Conservation (phyloP, 2,888 invertebrate genomes). For the Hirtodrosophila alboralis region DNA sequence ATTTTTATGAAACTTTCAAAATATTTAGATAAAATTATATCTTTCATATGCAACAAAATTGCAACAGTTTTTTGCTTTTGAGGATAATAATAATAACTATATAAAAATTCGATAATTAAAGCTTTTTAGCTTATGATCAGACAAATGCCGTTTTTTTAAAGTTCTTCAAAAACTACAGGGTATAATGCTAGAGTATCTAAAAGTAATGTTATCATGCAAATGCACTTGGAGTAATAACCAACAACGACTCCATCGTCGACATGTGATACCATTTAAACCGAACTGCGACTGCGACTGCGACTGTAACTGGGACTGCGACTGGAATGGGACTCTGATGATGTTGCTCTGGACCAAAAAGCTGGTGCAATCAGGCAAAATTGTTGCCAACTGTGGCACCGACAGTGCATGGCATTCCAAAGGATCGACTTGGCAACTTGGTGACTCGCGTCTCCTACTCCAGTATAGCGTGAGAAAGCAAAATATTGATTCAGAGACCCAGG, state of each 20-base stretch:
- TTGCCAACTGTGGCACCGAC: conserved; percentile 67
- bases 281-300: conserved; percentile 25
- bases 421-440: conserved; percentile 19
- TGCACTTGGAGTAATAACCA: conserved; percentile 57
- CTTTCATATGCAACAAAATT: too few species aligned
- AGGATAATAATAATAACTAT: too few species aligned
- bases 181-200: conserved; percentile 11
- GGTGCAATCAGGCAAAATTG: conserved; percentile 75
- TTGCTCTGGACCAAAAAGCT: conserved; percentile 32
- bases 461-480: conserved; percentile 78
- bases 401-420: conserved; percentile 65
- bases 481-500: conserved; percentile 70
- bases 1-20: background rate
- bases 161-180: conserved; percentile 2
- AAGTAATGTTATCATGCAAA: conserved; percentile 59
- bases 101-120: too few species aligned
- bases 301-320: conserved; percentile 3
- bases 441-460: conserved; percentile 39
- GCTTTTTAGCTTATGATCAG: too few species aligned
- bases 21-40: background rate
- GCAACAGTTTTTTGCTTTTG: too few species aligned
- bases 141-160: too few species aligned
- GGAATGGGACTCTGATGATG: conserved; percentile 19
- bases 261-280: conserved; percentile 73
- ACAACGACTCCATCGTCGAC: conserved; percentile 56